Base-by-base conservation (phyloP, 2,113 vertebrate genomes). In the Clarias batrachus region DNA sequence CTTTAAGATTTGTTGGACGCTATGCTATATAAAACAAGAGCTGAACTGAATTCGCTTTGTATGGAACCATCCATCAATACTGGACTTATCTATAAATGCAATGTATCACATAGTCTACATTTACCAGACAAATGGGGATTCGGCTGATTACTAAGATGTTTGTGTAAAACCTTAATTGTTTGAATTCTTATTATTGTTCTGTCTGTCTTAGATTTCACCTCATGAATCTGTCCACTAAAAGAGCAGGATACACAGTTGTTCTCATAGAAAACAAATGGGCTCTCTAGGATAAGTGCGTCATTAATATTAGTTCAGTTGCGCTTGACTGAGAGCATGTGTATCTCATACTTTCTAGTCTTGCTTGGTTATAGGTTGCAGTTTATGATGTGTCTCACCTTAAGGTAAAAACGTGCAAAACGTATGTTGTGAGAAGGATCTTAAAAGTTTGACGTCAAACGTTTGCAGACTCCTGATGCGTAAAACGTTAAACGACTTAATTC, bases 391-490 rank as follows among this genome's bases (percentile, higher is more conserved):
- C 74, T 33, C 73, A 30, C 57, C 73, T 82, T 48, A 10, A 65
- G 11, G 13, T 48, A 52, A 66, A 73, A 73, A 12, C 60, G 48
- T 74, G 30, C 23, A 76, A 5, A 37, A 14, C 9, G 4, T 30
- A 65, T 23, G 60, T 41, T 25, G 23, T 37, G 78, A 81, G 65
- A 52, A 65, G 37, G 41, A 27, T 59, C 1, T 97, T 96, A 96
- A 94, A 94, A 95, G 57, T 37, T 60, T 94, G 95, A 95, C 95
- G 93, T 94, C 95, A 96, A 96, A 96, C 96, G 97, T 92, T 94
- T 96, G 95, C 93, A 85, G 30, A 17, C 4, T 48, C n/a, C 33
- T 84, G 30, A 13, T 25, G 66, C 25, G 30, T 8, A 30, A 33
- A 57, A 56, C n/a, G 5, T 78, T 25, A 17, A 21, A 79, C 27